Evolutionary conservation across 2,888 invertebrate genomes (phyloP).

Genomic region (Encarsia formosa): DNA sequence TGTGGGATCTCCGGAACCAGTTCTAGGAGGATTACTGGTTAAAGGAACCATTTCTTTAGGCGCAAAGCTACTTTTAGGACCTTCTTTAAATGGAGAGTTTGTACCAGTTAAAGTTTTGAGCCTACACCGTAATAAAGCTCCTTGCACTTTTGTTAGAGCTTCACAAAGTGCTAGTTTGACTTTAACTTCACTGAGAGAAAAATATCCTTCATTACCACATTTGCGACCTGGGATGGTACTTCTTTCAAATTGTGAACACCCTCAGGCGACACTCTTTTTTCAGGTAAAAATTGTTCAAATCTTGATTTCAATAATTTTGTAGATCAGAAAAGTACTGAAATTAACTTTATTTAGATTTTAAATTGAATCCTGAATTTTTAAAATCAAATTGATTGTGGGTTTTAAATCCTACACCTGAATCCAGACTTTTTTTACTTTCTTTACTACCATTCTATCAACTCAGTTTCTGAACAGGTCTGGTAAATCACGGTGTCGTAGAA

Average conservation of each 20-base stretch:
- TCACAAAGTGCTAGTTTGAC: constrained; percentile 87
- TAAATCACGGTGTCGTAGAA: too few species aligned
- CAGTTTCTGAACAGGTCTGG: too few species aligned
- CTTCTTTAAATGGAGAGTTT: constrained; percentile 75
- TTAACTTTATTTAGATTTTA: too few species aligned
- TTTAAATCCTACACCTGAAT: too few species aligned
- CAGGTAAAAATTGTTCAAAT: constrained; percentile 48
- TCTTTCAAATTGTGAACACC: constrained; percentile 56
- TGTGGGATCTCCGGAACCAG: constrained; percentile 70
- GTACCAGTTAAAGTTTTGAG: constrained; percentile 73
- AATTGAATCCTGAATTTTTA: too few species aligned
- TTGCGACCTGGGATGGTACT: constrained; percentile 84
- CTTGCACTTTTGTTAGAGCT: constrained; percentile 81
- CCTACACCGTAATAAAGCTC: constrained; percentile 88
- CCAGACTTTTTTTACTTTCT: too few species aligned
- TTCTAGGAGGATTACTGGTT: constrained; percentile 79
- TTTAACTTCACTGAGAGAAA: constrained; percentile 57
- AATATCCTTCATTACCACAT: constrained; percentile 53
- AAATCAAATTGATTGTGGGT: too few species aligned
- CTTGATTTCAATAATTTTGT: too few species aligned
- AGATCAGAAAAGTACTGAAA: too few species aligned
- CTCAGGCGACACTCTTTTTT: constrained; percentile 55
- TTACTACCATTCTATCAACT: too few species aligned
- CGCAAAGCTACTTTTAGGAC: constrained; percentile 72
- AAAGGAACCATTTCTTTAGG: constrained; percentile 85